Percentiles rank a stretch among this genome's conserved stretches.
Conservation (phyloP, 2,113 vertebrate genomes). For the Labeo catla region DNA sequence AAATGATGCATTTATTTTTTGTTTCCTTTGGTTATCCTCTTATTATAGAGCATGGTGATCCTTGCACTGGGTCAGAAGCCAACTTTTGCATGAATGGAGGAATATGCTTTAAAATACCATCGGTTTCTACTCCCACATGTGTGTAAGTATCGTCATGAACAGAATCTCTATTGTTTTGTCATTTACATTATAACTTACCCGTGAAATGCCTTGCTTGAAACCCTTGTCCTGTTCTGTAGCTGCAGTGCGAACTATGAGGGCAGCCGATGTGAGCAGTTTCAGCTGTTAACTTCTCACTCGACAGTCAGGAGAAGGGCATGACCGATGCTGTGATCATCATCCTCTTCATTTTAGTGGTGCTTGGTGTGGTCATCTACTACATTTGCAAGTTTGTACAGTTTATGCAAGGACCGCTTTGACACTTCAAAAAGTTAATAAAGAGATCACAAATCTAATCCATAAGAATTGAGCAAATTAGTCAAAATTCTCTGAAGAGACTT, state of each 20-base stretch:
- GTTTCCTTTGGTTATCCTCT: constrained; percentile 4
- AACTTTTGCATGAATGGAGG: constrained; percentile 93
- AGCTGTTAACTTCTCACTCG: constrained; percentile 64
- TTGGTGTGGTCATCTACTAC: constrained; percentile 67
- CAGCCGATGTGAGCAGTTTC: constrained; percentile 86
- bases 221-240: constrained; percentile 65
- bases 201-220: background rate
- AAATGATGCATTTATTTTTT: background rate
- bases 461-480: too few species aligned
- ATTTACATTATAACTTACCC: background rate
- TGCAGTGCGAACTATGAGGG: constrained; percentile 86
- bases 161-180: background rate
- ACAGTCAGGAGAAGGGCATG: too few species aligned
- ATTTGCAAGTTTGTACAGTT: constrained; percentile 58
- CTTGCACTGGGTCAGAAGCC: constrained; percentile 79
- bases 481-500: too few species aligned
- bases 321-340: constrained; percentile 44
- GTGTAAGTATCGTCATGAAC: constrained; percentile 79
- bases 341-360: constrained; percentile 66
- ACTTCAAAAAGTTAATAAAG: too few species aligned
- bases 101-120: constrained; percentile 85
- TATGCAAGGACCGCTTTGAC: too few species aligned
- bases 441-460: too few species aligned
- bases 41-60: constrained; percentile 86
- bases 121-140: constrained; percentile 86